Conservation (phyloP, 2,113 vertebrate species). For the Gavialis gangeticus region DNA sequence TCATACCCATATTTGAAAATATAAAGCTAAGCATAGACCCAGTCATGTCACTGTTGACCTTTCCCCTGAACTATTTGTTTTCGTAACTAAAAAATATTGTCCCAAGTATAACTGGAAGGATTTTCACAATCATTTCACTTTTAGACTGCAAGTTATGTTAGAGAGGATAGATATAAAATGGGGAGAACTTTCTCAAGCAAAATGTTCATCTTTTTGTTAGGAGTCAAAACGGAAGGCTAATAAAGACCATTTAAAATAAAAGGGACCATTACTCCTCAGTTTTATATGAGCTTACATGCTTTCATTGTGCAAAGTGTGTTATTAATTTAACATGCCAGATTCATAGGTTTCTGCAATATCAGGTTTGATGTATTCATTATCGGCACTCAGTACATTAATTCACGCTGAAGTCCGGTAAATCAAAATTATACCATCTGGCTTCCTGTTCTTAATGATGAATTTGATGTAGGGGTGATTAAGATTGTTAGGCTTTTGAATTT, state of each 20-base stretch:
- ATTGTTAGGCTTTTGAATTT: constrained; percentile 95
- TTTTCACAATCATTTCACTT: constrained; percentile 47
- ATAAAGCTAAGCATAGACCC: constrained; percentile 30
- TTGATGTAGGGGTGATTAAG: constrained; percentile 97
- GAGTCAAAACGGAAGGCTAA: constrained; percentile 84
- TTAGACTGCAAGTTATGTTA: constrained; percentile 12
- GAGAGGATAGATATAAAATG: constrained; percentile 38
- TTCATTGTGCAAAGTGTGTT: constrained; percentile 90
- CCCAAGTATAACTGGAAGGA: background rate
- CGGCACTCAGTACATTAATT: constrained; percentile 98
- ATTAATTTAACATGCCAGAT: constrained; percentile 99
- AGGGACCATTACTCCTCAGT: constrained; percentile 85
- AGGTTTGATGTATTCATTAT: constrained; percentile 96
- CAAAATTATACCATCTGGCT: constrained; percentile 99
- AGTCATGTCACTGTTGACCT: background rate
- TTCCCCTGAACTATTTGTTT: constrained; percentile 25
- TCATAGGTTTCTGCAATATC: constrained; percentile 98
- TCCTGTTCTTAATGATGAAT: constrained; percentile 98
- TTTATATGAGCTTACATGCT: constrained; percentile 88
- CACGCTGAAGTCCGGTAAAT: constrained; percentile 95
- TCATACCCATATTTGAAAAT: background rate
- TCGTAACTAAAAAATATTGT: background rate
- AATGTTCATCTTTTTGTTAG: constrained; percentile 66
- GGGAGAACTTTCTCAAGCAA: constrained; percentile 71
- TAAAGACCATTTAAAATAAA: constrained; percentile 88